Conservation (phyloP, 1,140 invertebrate genomes). For the Diploscapter pachys region DNA sequence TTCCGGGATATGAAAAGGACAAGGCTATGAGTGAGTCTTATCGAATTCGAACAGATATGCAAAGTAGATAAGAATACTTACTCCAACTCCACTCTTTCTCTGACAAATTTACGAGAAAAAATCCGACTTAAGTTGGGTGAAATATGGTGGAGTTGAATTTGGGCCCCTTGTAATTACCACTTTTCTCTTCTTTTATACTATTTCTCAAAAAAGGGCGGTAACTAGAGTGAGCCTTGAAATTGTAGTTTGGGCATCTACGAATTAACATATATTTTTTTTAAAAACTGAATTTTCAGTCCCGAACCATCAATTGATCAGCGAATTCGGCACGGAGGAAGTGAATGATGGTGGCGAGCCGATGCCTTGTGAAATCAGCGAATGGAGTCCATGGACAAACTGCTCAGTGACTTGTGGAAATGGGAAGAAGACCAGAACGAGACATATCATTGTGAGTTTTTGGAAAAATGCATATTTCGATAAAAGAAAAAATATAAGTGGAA, state of each 20-base stretch:
- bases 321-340: constrained; percentile 42
- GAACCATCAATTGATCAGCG: constrained; percentile 47
- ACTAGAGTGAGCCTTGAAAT: too few relatives aligned
- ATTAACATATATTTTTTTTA: constrained; percentile 2
- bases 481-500: too few relatives aligned
- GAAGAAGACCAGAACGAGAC: constrained; percentile 54
- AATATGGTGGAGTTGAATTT: too few relatives aligned
- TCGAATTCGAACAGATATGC: constrained; percentile 11
- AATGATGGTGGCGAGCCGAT: constrained; percentile 48
- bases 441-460: constrained; percentile 62
- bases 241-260: too few relatives aligned
- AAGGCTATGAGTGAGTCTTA: constrained; percentile 38
- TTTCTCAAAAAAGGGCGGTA: too few relatives aligned
- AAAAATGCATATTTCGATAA: not conserved
- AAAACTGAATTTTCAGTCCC: constrained; percentile 41
- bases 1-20: constrained; percentile 44
- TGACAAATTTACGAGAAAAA: too few relatives aligned
- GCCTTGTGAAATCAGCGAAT: constrained; percentile 31
- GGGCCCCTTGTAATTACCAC: too few relatives aligned
- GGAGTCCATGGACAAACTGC: constrained; percentile 70
- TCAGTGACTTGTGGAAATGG: constrained; percentile 72
- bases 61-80: too few relatives aligned
- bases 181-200: too few relatives aligned
- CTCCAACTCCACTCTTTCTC: too few relatives aligned
- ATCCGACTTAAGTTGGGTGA: too few relatives aligned